Conservation (phyloP, 2,888 invertebrate genomes). For the Thysanoteuthis rhombus region DNA sequence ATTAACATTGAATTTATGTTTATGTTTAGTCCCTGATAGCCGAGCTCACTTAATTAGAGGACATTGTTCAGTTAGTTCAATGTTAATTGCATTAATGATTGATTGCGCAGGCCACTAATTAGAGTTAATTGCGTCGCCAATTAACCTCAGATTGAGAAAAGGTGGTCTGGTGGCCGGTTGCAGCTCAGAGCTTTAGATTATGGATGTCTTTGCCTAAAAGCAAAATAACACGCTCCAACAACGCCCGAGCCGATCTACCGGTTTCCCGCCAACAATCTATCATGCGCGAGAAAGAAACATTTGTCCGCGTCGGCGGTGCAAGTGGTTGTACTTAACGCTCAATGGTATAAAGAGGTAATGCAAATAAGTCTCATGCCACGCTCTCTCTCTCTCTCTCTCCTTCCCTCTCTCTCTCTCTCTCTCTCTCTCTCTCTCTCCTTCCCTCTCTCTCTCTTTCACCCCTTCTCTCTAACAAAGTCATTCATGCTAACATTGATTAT, state of each 20-base stretch:
- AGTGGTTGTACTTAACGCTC: not conserved
- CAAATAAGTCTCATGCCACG: not conserved
- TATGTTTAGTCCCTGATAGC: not conserved
- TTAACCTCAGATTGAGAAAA: not conserved
- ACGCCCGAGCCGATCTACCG: not conserved
- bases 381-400: not conserved
- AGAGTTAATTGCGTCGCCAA: constrained; percentile 12
- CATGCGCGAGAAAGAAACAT: not conserved
- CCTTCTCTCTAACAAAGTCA: not conserved
- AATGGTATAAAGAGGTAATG: not conserved
- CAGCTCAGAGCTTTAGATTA: not conserved
- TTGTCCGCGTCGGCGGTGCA: not conserved
- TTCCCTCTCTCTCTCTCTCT: not conserved
- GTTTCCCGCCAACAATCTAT: not conserved
- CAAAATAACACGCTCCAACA: not conserved
- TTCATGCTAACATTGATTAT: not conserved
- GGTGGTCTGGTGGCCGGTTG: not conserved
- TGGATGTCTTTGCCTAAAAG: not conserved
- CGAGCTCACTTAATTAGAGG: not conserved
- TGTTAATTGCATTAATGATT: constrained; percentile 12
- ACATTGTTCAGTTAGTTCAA: not conserved
- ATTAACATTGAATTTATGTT: not conserved
- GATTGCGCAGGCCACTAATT: not conserved
- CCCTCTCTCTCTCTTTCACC: not conserved
- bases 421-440: not conserved